These are phyloP conservation scores for Cataglyphis altisquamis DNA, from an alignment of 2,888 invertebrate species.

Conservation along the genomic window DNA sequence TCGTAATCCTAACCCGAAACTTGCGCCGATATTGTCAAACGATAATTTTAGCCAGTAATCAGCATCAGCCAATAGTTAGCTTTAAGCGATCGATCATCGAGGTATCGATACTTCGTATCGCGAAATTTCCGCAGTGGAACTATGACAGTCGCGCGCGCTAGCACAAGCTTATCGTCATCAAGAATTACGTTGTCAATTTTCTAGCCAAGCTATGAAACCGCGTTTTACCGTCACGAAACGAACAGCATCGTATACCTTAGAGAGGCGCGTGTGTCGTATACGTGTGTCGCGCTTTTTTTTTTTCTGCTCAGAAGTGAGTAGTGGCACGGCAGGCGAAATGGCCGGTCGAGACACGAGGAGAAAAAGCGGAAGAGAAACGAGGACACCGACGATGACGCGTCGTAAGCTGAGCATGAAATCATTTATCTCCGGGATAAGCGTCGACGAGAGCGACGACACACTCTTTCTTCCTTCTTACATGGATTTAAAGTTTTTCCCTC, in stretches of 20 bases:
- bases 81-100: constrained; percentile 48
- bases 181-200: constrained; percentile 35
- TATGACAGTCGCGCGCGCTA: constrained; percentile 18
- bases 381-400: constrained; percentile 80
- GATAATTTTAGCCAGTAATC: constrained; percentile 28
- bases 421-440: constrained; percentile 85
- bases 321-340: constrained; percentile 41
- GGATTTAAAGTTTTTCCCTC: constrained; percentile 77
- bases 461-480: constrained; percentile 77
- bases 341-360: constrained; percentile 38
- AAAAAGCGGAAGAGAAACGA: constrained; percentile 70
- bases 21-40: constrained; percentile 24
- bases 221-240: constrained; percentile 32
- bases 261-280: constrained; percentile 20
- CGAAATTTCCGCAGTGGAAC: constrained; percentile 35
- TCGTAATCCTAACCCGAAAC: constrained; percentile 32
- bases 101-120: constrained; percentile 15
- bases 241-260: constrained; percentile 19
- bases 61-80: constrained; percentile 18
- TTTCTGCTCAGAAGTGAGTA: constrained; percentile 10
- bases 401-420: constrained; percentile 84
- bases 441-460: constrained; percentile 76
- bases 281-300: constrained; percentile 10
- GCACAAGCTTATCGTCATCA: constrained; percentile 16
- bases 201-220: constrained; percentile 4